Evolutionary conservation across 2,888 invertebrate species (phyloP).

Genomic region (Ichneumoninae sp.): DNA sequence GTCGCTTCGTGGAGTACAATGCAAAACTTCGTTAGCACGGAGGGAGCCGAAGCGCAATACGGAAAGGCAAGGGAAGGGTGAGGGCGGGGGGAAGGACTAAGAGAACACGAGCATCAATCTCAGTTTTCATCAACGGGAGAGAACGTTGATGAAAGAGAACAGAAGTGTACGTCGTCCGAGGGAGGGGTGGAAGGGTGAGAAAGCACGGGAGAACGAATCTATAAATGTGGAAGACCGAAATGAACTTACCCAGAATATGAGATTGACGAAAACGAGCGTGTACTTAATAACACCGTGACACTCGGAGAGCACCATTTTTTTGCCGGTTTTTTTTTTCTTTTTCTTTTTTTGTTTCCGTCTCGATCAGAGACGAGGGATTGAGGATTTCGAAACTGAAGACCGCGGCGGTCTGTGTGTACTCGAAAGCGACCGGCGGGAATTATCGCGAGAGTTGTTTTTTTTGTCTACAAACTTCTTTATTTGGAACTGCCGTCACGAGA

Average conservation of each 20-base stretch:
- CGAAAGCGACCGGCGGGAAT: slow-evolving; percentile 5
- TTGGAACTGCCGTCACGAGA: slow-evolving; percentile 40
- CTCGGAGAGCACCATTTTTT: slow-evolving; percentile 88
- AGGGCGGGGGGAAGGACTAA: not conserved
- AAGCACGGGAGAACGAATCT: not conserved
- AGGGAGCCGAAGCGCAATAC: not conserved
- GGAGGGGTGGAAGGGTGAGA: slow-evolving; percentile 4
- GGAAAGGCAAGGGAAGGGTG: not conserved
- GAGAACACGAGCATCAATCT: slow-evolving; percentile 32
- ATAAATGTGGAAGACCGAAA: slow-evolving; percentile 15
- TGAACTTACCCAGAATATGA: slow-evolving; percentile 90
- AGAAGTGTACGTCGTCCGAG: not conserved
- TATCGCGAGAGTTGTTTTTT: slow-evolving; percentile 8
- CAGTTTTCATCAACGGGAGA: not conserved
- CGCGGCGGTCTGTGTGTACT: not conserved
- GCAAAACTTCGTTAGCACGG: slow-evolving; percentile 24
- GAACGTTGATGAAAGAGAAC: slow-evolving; percentile 50
- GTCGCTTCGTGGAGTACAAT: slow-evolving; percentile 17
- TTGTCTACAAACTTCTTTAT: slow-evolving; percentile 2
- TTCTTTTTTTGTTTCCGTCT: slow-evolving; percentile 9
- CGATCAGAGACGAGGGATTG: slow-evolving; percentile 10
- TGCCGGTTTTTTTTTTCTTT: slow-evolving; percentile 44
- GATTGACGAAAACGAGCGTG: slow-evolving; percentile 89
- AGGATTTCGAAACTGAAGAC: not conserved
- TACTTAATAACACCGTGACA: slow-evolving; percentile 90